Evolutionary conservation across 2,797 vertebrate genomes (phyloP), one percentile per base, ranked within the genome.

Genomic region (Tragopan temminckii): DNA sequence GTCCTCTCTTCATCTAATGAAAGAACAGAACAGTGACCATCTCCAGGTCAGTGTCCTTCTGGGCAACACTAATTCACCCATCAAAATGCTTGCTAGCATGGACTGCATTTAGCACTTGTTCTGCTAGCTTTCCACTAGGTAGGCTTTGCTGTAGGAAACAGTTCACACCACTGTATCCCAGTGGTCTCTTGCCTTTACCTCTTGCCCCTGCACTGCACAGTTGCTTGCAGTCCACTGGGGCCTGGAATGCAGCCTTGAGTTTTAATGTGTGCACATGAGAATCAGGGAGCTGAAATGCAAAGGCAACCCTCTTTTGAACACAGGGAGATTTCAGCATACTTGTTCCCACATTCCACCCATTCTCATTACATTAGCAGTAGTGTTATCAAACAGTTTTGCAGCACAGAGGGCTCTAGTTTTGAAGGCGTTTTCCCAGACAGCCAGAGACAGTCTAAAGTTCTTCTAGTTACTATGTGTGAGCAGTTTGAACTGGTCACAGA

Each of bases 1-100:
- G 4, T 75, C 10, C 23, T 48, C 84, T 45, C 43, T 80, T 87
- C 67, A 55, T 1, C 1, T 46, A 71, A 62, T 21, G 13, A 59
- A 33, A 1, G 1, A 79, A 27, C 15, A 43, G 27, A 38, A 52
- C 35, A 0, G 0, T 35, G 15, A 50, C 6, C 29, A 33, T 36
- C 68, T 57, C 3, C 48, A 77, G 53, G 7, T 35, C 7, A 7
- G 2, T 23, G 27, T 48, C 27, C 50, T 72, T 67, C 50, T 33
- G 16, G 18, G 31, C 1, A 8, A 43, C 33, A 8, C 16, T n/a
- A 63, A 52, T 36, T 66, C 48, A n/a, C 18, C 15, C 35, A 42
- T 17, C 70, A 36, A 0, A 0, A 16, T 31, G 13, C 50, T 58
- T 80, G 27, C 59, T 36, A 85, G 25, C 46, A 62, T 64, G 31